phyloP scores from a whole-genome alignment of 37 sponge, comb jelly and placozoan species.

The Beroe forskalii region DNA sequence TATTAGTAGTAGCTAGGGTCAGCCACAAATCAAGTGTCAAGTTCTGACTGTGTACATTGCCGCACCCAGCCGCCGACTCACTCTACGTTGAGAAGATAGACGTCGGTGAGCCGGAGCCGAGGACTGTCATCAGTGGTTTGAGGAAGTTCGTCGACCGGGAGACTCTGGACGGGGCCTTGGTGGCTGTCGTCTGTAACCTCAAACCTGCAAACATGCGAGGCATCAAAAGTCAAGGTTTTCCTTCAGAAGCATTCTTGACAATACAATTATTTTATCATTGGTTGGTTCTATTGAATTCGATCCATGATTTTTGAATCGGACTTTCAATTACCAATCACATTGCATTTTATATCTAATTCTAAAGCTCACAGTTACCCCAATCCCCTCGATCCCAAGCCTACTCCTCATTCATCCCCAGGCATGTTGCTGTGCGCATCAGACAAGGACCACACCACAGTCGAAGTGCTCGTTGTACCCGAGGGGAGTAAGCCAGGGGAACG shows the following conservation, averaged over 20 bases:
- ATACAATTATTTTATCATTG: too few relatives aligned
- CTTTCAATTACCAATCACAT: too few relatives aligned
- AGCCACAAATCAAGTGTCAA: too few relatives aligned
- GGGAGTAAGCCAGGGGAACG: conserved; percentile 77
- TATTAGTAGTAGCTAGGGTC: too few relatives aligned
- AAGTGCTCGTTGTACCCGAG: conserved; percentile 74
- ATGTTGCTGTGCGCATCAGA: conserved; percentile 55
- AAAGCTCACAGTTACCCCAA: too few relatives aligned
- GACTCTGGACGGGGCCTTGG: conserved; percentile 70
- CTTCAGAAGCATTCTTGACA: too few relatives aligned
- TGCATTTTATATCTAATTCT: too few relatives aligned
- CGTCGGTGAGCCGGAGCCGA: conserved; percentile 77
- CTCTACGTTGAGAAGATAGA: conserved; percentile 85
- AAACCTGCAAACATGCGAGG: conserved; percentile 91
- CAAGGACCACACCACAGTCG: conserved; percentile 76
- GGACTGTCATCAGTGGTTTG: conserved; percentile 89
- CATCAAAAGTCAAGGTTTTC: conserved; percentile 66
- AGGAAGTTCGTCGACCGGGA: conserved; percentile 75
- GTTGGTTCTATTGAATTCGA: too few relatives aligned
- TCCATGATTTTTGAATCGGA: too few relatives aligned
- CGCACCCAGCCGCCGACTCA: conserved; percentile 88
- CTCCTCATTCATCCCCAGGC: too few relatives aligned
- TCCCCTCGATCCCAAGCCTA: too few relatives aligned
- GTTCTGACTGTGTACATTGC: too few relatives aligned
- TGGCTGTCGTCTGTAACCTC: conserved; percentile 84